phyloP scores from a whole-genome alignment of 1,140 invertebrate species.

The Zeugodacus cucurbitae region DNA sequence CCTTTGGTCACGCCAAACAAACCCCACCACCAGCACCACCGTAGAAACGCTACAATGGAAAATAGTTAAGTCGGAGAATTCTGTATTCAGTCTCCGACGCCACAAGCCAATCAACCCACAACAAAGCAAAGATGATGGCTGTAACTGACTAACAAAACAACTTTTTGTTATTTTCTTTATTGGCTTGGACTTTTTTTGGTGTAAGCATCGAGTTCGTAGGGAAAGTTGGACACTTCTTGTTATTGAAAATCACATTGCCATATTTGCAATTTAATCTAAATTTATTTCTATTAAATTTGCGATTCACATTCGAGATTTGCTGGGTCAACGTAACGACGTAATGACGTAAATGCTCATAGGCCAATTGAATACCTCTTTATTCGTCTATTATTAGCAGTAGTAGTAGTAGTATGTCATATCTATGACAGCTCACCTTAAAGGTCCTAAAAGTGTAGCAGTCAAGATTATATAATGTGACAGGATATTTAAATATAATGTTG shows the following conservation, averaged over 20 bases:
- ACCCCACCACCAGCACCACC: not conserved
- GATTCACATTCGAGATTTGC: not conserved
- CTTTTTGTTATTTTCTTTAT: not conserved
- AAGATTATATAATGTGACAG: no score
- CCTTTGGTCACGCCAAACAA: not conserved
- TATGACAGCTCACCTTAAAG: no score
- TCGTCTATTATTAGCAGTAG: no score
- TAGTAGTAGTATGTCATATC: no score
- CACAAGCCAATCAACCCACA: not conserved
- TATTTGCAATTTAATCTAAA: not conserved
- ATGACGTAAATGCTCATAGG: not conserved
- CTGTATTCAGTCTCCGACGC: not conserved
- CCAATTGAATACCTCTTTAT: not conserved
- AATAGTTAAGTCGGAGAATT: not conserved
- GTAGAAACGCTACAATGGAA: not conserved
- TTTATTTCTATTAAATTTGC: not conserved
- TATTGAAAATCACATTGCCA: not conserved
- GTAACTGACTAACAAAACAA: not conserved
- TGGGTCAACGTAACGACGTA: no score
- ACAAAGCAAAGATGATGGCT: not conserved
- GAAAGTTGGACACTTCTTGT: not conserved
- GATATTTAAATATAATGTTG: no score
- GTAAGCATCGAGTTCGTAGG: not conserved
- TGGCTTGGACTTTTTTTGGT: not conserved
- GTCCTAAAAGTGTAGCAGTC: no score